Percentiles rank a stretch among this genome's conserved stretches.
These are phyloP conservation scores for Hydroisotoma schaefferi DNA, from an alignment of 2,888 invertebrate genomes.

Conservation along the genomic window DNA sequence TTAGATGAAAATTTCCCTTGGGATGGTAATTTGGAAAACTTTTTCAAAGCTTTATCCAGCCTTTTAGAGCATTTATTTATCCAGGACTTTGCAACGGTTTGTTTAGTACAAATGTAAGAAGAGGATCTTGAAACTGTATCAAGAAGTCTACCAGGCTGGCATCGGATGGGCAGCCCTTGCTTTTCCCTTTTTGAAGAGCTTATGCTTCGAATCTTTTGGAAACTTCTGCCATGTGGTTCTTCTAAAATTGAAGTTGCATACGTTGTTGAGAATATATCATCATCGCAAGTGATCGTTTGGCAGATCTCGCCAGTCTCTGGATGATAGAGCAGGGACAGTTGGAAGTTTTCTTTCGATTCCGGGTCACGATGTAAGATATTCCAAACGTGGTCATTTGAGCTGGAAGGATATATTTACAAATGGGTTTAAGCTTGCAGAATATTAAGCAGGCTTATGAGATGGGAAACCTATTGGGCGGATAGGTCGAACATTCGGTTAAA, in stretches of 20 bases:
- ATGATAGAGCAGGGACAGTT: background rate
- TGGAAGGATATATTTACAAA: too few relatives aligned
- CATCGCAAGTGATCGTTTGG: background rate
- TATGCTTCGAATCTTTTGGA: background rate
- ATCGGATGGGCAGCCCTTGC: background rate
- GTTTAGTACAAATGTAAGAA: background rate
- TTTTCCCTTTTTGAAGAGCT: background rate
- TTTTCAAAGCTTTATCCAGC: background rate
- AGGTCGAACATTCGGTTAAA: too few relatives aligned
- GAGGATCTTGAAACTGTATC: constrained; percentile 1
- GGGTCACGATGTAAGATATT: too few relatives aligned
- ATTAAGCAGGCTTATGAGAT: too few relatives aligned
- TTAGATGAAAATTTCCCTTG: too few relatives aligned
- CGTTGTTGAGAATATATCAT: background rate
- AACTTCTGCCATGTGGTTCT: background rate
- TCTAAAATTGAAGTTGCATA: constrained; percentile 2
- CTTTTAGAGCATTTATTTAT: background rate
- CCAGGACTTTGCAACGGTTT: background rate
- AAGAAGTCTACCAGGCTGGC: background rate
- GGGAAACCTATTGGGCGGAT: too few relatives aligned
- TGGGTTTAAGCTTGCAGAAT: too few relatives aligned
- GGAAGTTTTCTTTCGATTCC: background rate
- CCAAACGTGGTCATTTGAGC: too few relatives aligned
- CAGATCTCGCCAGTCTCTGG: constrained; percentile 4
- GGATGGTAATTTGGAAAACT: background rate